Base-by-base conservation (phyloP, 2,113 vertebrate species). In the Heteronetta atricapilla region DNA sequence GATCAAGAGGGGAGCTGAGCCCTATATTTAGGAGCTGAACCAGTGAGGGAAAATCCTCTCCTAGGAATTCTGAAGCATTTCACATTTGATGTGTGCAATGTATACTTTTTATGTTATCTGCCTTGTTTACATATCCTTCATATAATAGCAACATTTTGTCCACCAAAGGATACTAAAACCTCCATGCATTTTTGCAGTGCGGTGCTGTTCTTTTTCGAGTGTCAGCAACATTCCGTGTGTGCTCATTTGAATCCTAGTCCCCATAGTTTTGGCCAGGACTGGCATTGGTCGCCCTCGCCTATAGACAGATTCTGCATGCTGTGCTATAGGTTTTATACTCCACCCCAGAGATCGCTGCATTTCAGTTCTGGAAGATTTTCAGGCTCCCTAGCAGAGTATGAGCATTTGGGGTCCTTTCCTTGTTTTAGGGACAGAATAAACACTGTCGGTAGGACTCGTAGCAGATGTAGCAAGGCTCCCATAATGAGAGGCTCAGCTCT, bases 141-240 rank as follows among this genome's bases (percentile, higher is more conserved):
- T 50, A 96, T 70, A 76, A 90, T 92, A 92, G 60, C 80, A 58
- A 52, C 55, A 62, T 96, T 93, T 92, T 62, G 77, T 88, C 81
- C 90, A 89, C 83, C 74, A 76, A 94, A 95, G 92, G 83, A 82
- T 44, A 55, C 88, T 89, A 95, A 93, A 90, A 93, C 70, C 83
- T 92, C 62, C 1, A 1, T 56, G 77, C 69, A 23, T 73, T 90
- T 92, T 79, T 73, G 80, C 70, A 89, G 86, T 9, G 40, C 83
- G 26, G 20, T 7, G 69, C 80, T 69, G 80, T 46, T 91, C 7
- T 0, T 72, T 94, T 94, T 66, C 12, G 1, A 34, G 52, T 0
- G 3, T 89, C 83, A 93, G 88, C 94, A 95, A 56, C 73, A 53
- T 44, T 1, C 23, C 6, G 1, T 18, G 64, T 78, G 64, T n/a